A percentile compares a stretch with the other conserved stretches of the same genome.
These are phyloP conservation scores for Trilocha varians DNA, from an alignment of 2,888 invertebrate genomes.

Conservation along the genomic window DNA sequence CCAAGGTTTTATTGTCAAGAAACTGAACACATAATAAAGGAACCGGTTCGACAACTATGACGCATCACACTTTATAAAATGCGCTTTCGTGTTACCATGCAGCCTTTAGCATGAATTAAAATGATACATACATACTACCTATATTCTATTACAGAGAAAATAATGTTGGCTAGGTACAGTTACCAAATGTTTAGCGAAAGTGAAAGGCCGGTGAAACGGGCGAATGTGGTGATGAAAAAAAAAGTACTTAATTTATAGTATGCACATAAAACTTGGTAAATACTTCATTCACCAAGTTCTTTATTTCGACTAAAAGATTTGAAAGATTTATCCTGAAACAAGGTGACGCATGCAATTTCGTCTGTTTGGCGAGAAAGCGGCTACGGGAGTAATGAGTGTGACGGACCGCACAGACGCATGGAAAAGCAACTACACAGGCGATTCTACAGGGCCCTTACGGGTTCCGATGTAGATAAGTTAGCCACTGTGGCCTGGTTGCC, in stretches of 20 bases:
- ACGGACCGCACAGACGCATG: too few species aligned
- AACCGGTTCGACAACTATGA: slow-evolving; percentile 52
- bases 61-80: slow-evolving; percentile 45
- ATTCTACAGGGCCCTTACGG: too few species aligned
- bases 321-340: too few species aligned
- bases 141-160: neutral
- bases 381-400: too few species aligned
- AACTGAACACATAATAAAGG: slow-evolving; percentile 47
- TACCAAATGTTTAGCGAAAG: slow-evolving; percentile 13
- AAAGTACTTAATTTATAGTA: neutral
- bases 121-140: too few species aligned
- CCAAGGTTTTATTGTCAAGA: slow-evolving; percentile 43
- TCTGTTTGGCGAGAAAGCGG: too few species aligned
- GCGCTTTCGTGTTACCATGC: slow-evolving; percentile 30
- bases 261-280: neutral
- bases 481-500: too few species aligned
- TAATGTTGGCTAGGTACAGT: slow-evolving; percentile 5
- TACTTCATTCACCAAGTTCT: too few species aligned
- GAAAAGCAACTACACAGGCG: too few species aligned
- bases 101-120: slow-evolving; percentile 3
- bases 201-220: slow-evolving; percentile 20
- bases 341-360: too few species aligned
- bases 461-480: too few species aligned
- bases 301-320: too few species aligned
- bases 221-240: neutral